Conservation (phyloP, 2,888 invertebrate species). For the Thalpophila matura region DNA sequence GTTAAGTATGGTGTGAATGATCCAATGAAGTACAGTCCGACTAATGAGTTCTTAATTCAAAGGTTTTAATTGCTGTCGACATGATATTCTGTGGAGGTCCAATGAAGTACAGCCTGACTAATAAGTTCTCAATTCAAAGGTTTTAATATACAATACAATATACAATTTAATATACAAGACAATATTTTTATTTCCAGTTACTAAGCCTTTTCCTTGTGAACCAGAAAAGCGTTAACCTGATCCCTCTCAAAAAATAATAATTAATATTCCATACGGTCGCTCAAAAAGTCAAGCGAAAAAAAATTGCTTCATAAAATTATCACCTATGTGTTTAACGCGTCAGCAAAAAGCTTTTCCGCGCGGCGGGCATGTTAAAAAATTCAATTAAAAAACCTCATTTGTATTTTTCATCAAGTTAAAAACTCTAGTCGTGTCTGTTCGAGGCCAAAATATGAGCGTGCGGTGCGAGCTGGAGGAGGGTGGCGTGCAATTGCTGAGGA, state of each 20-base stretch:
- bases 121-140: too few relatives aligned
- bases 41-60: too few relatives aligned
- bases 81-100: too few relatives aligned
- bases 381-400: slow-evolving; percentile 81
- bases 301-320: slow-evolving; percentile 55
- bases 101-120: too few relatives aligned
- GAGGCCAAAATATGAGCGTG: slow-evolving; percentile 70
- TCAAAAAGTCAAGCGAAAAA: slow-evolving; percentile 37
- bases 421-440: slow-evolving; percentile 72
- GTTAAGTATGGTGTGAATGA: too few relatives aligned
- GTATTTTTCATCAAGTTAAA: slow-evolving; percentile 82
- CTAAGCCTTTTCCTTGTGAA: not conserved
- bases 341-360: slow-evolving; percentile 62
- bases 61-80: too few relatives aligned
- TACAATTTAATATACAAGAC: too few relatives aligned
- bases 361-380: slow-evolving; percentile 69
- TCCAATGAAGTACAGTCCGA: too few relatives aligned
- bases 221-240: not conserved
- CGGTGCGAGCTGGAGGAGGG: slow-evolving; percentile 55
- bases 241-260: slow-evolving; percentile 15
- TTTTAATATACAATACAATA: too few relatives aligned
- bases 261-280: slow-evolving; percentile 39
- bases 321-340: slow-evolving; percentile 68
- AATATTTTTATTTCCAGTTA: not conserved
- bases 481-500: slow-evolving; percentile 2